These are phyloP conservation scores for Paramisgurnus dabryanus DNA, from an alignment of 2,113 vertebrate species.

Conservation along the genomic window DNA sequence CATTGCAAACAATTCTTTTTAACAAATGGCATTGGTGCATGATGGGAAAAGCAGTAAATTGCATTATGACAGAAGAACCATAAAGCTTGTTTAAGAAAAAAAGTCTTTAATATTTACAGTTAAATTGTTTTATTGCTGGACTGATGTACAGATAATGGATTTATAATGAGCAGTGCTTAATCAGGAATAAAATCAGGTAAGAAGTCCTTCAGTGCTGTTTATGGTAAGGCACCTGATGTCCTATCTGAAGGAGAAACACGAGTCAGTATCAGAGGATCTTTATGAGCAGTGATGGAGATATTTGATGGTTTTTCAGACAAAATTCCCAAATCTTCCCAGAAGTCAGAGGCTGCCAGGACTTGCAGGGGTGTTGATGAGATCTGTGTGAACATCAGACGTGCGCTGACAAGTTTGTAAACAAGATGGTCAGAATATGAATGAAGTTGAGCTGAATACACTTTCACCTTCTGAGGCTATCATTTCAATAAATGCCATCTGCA, in stretches of 20 bases:
- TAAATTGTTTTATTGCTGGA: too few relatives aligned
- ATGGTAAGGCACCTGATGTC: too few relatives aligned
- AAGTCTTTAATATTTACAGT: too few relatives aligned
- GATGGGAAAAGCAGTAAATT: background rate
- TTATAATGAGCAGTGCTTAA: too few relatives aligned
- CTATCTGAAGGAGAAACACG: too few relatives aligned
- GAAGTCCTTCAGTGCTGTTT: too few relatives aligned
- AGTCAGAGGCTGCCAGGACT: constrained; percentile 1
- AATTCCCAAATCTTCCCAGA: constrained; percentile 10
- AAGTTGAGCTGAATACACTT: background rate
- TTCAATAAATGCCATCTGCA: background rate
- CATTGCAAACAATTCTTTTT: background rate
- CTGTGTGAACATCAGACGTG: constrained; percentile 26
- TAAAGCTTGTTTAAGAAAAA: too few relatives aligned
- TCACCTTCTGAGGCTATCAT: background rate
- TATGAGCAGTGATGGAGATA: background rate
- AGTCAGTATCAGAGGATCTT: background rate
- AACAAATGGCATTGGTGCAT: background rate
- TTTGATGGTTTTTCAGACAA: background rate
- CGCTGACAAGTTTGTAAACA: constrained; percentile 39
- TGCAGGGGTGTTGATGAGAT: constrained; percentile 2
- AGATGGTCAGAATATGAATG: background rate
- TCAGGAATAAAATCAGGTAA: too few relatives aligned
- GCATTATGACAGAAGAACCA: background rate
- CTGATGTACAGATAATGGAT: too few relatives aligned